These are phyloP conservation scores for Adelphocoris suturalis DNA, from an alignment of 2,888 invertebrate genomes.

Conservation along the genomic window DNA sequence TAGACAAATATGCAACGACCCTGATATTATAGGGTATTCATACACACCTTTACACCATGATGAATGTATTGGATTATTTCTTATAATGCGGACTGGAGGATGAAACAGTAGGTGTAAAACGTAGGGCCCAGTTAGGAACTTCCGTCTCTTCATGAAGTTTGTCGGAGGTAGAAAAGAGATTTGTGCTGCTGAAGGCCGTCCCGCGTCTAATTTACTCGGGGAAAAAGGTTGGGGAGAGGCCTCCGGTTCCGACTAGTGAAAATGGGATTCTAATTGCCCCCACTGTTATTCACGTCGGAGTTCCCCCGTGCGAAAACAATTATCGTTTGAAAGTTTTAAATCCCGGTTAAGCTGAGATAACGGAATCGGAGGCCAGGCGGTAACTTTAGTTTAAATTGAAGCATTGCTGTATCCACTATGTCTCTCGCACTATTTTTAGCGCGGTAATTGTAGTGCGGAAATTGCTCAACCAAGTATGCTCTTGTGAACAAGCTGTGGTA, in stretches of 20 bases:
- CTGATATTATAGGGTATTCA: no score
- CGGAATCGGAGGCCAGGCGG: neutral
- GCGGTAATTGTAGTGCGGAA: no score
- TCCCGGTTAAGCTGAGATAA: conserved; percentile 36
- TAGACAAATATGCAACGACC: no score
- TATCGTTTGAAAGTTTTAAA: conserved; percentile 32
- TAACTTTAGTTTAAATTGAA: conserved; percentile 24
- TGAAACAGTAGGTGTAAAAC: no score
- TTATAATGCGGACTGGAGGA: no score
- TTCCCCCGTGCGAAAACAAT: conserved; percentile 12
- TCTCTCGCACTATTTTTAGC: no score
- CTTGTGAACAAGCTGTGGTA: no score
- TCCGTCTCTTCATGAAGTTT: neutral
- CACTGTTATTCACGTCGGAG: conserved; percentile 2
- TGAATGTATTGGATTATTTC: no score
- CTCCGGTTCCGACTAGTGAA: neutral
- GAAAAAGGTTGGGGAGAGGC: neutral
- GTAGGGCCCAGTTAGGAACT: no score
- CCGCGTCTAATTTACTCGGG: conserved; percentile 11
- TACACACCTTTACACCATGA: no score
- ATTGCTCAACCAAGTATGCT: no score
- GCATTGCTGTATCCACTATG: neutral
- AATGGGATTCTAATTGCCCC: conserved; percentile 38
- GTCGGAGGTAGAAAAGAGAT: conserved; percentile 18
- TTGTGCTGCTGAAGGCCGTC: neutral